These are phyloP conservation scores for Salvelinus alpinus DNA, from an alignment of 2,113 vertebrate genomes.

Conservation along the genomic window DNA sequence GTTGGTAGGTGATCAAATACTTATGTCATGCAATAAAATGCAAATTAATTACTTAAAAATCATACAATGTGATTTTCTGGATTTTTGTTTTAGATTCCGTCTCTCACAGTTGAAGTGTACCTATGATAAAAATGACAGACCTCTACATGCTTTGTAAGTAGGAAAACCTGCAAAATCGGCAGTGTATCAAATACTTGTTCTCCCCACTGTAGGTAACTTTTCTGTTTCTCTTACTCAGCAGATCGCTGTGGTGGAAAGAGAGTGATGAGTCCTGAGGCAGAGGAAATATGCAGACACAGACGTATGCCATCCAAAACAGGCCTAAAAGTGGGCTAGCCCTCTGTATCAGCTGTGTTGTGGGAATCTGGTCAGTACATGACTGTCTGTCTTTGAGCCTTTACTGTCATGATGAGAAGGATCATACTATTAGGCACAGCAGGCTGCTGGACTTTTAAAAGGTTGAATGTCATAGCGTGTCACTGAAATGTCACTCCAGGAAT, in stretches of 20 bases:
- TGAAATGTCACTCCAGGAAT: too few species aligned
- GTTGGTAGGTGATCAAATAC: too few species aligned
- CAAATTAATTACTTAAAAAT: too few species aligned
- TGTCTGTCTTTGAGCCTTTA: not conserved
- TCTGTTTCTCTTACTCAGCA: conserved; percentile 19
- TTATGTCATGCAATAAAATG: too few species aligned
- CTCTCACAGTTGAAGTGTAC: too few species aligned
- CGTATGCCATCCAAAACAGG: not conserved
- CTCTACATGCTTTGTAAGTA: too few species aligned
- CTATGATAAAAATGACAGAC: too few species aligned
- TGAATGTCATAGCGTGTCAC: not conserved
- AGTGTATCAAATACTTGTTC: too few species aligned
- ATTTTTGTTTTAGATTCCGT: too few species aligned
- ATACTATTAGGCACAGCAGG: not conserved
- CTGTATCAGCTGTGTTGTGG: not conserved
- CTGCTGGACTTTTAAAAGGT: not conserved
- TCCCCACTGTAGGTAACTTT: conserved; percentile 1
- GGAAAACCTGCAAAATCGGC: too few species aligned
- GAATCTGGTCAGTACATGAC: not conserved
- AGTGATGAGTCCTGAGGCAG: conserved; percentile 30
- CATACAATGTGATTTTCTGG: too few species aligned
- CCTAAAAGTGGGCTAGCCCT: not conserved
- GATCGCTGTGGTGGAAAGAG: conserved; percentile 10
- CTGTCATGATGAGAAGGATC: not conserved
- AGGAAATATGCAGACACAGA: conserved; percentile 10